These are phyloP conservation scores for Tromatobia lineatoria DNA, from an alignment of 2,888 invertebrate genomes.

Conservation along the genomic window DNA sequence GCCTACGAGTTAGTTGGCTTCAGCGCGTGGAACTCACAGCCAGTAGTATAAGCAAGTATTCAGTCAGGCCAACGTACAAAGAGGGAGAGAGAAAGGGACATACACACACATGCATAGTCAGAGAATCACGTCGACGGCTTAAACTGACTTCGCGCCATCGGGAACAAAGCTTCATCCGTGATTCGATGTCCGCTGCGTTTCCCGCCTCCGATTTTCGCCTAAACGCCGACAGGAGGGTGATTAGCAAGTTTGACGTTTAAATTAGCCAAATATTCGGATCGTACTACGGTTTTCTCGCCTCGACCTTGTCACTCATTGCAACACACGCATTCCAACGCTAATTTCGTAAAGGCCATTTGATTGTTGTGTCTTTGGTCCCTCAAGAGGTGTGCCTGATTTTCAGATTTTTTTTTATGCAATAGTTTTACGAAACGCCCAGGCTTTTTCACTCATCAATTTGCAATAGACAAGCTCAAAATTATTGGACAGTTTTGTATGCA, in stretches of 20 bases:
- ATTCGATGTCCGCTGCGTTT: constrained; percentile 46
- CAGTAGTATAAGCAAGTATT: constrained; percentile 49
- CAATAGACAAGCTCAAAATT: too few species aligned
- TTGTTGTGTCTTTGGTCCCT: too few species aligned
- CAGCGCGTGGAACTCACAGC: constrained; percentile 11
- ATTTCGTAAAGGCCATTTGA: neutral
- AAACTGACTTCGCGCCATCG: constrained; percentile 34
- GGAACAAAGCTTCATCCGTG: constrained; percentile 47
- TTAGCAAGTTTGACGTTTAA: constrained; percentile 68
- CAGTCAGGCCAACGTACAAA: constrained; percentile 41
- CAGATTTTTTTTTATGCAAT: too few species aligned
- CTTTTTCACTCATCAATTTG: too few species aligned
- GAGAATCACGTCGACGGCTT: constrained; percentile 28
- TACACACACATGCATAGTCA: neutral
- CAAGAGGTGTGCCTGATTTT: too few species aligned
- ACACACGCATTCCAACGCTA: neutral
- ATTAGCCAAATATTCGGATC: constrained; percentile 61
- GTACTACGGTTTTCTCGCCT: constrained; percentile 6
- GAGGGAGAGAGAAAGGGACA: neutral
- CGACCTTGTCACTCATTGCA: neutral
- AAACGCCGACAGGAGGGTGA: constrained; percentile 55
- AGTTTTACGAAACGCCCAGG: too few species aligned
- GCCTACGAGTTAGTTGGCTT: constrained; percentile 45
- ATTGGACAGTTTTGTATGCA: too few species aligned
- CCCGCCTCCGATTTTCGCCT: constrained; percentile 37